Conservation (phyloP, 2,797 vertebrate species). For the Alcedo atthis region DNA sequence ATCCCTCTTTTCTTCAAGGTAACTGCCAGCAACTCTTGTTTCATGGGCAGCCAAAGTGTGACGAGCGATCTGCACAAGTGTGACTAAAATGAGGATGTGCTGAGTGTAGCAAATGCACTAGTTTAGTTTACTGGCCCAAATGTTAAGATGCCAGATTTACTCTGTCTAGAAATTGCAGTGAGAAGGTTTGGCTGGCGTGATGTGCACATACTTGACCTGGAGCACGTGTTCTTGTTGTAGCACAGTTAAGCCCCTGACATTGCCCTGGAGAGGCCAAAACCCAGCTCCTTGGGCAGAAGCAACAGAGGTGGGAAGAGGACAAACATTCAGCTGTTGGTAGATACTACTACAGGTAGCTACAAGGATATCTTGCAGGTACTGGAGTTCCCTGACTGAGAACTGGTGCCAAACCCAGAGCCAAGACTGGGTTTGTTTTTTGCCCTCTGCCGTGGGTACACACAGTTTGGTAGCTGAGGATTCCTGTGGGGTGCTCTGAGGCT, state of each 20-base stretch:
- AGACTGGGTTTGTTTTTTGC: rapidly evolving
- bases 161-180: background rate
- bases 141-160: background rate
- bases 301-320: rapidly evolving
- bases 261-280: rapidly evolving
- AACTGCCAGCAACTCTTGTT: too few species aligned
- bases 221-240: rapidly evolving
- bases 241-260: background rate
- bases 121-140: rapidly evolving
- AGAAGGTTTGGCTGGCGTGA: background rate
- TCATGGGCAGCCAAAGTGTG: background rate
- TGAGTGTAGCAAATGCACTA: background rate
- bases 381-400: background rate
- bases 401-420: background rate
- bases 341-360: rapidly evolving
- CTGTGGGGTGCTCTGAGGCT: background rate
- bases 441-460: rapidly evolving
- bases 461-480: rapidly evolving
- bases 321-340: background rate
- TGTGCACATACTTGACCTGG: rapidly evolving
- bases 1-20: rapidly evolving
- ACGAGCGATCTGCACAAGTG: rapidly evolving
- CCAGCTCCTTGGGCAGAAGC: background rate
- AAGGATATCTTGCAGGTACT: background rate
- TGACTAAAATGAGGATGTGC: background rate